Conservation (phyloP, 1,140 invertebrate genomes). For the Bombus balteatus region DNA sequence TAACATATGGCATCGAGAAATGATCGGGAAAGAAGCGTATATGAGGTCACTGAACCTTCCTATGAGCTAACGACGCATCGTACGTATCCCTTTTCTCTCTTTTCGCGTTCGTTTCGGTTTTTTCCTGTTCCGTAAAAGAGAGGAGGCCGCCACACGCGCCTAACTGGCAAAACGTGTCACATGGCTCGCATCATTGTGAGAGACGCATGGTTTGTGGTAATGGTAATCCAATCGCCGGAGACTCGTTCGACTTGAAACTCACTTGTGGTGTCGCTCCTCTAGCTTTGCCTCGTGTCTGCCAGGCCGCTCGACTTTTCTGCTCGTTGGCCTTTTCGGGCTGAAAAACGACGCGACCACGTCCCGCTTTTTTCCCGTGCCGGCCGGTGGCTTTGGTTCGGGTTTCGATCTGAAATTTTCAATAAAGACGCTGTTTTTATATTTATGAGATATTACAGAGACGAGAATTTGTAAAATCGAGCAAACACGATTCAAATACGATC, state of each 20-base stretch:
- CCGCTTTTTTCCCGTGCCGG: constrained; percentile 54
- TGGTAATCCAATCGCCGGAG: neutral
- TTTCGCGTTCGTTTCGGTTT: neutral
- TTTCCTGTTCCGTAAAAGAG: constrained; percentile 12
- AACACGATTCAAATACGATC: neutral
- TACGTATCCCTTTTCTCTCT: constrained; percentile 13
- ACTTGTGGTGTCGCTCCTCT: constrained; percentile 52
- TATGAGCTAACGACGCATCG: constrained; percentile 42
- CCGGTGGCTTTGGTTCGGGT: constrained; percentile 12
- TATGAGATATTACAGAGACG: too few relatives aligned
- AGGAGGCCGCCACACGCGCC: neutral
- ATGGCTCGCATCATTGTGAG: neutral
- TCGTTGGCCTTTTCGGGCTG: constrained; percentile 56
- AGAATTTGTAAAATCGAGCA: neutral
- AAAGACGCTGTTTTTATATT: neutral
- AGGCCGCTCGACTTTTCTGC: constrained; percentile 54
- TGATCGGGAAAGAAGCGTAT: constrained; percentile 37
- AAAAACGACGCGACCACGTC: constrained; percentile 65
- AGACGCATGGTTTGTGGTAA: neutral
- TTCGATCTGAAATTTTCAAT: constrained; percentile 65
- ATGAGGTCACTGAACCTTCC: constrained; percentile 46
- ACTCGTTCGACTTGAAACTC: constrained; percentile 31
- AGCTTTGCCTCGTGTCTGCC: constrained; percentile 21
- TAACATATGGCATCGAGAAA: constrained; percentile 42
- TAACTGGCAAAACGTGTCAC: constrained; percentile 19